These are phyloP conservation scores for Entomyzon cyanotis DNA, from an alignment of 2,113 vertebrate genomes.

Conservation along the genomic window DNA sequence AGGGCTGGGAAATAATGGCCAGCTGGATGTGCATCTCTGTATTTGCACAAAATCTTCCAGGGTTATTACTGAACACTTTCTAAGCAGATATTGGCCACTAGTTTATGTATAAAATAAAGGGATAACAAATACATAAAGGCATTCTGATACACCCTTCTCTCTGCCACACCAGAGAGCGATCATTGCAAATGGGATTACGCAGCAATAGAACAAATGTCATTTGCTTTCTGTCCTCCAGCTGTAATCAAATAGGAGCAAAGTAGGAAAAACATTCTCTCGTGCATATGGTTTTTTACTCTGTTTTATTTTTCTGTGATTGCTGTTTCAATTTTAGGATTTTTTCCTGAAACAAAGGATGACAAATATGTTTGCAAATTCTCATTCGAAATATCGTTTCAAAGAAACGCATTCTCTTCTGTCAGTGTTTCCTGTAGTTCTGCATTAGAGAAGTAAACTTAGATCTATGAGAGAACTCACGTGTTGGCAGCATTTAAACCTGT, in stretches of 20 bases:
- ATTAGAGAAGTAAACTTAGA: background rate
- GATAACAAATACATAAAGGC: background rate
- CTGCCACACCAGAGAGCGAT: background rate
- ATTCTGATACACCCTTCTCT: background rate
- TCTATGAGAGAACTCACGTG: background rate
- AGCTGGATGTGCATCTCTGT: background rate
- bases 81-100: background rate
- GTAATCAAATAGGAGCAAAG: background rate
- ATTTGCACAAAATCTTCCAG: background rate
- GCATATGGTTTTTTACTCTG: rapidly evolving
- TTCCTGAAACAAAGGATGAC: background rate
- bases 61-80: background rate
- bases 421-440: background rate
- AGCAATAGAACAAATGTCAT: conserved; percentile 34
- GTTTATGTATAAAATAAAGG: background rate
- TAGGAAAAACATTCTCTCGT: background rate
- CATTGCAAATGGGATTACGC: conserved; percentile 17
- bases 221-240: conserved; percentile 4
- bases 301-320: background rate
- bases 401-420: background rate
- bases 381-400: too few relatives aligned
- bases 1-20: background rate
- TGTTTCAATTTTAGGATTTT: background rate
- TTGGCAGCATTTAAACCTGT: background rate
- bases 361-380: background rate